Evolutionary conservation across 2,888 invertebrate species (phyloP).

Genomic region (Mesoligia furuncula): DNA sequence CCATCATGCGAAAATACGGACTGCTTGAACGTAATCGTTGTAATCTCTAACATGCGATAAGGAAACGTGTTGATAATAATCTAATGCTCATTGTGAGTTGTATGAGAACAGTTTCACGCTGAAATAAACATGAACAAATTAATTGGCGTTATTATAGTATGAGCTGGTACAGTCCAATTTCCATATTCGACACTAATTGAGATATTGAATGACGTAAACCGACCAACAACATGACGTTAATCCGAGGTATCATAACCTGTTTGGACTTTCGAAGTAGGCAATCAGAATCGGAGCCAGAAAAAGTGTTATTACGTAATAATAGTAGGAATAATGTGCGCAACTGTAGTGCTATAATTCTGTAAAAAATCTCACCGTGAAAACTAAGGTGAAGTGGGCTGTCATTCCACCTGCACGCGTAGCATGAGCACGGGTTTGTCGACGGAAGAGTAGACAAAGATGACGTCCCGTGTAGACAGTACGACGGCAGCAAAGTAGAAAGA

Average conservation of each 20-base stretch:
- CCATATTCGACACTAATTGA: constrained; percentile 8
- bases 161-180: neutral
- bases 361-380: too few species aligned
- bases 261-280: neutral
- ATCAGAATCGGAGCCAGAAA: neutral
- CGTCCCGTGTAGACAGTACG: too few species aligned
- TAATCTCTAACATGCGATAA: neutral
- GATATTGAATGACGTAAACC: constrained; percentile 17
- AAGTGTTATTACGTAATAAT: neutral
- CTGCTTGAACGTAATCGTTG: neutral
- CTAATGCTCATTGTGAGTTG: neutral
- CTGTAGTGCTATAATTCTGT: too few species aligned
- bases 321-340: neutral
- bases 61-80: too few species aligned
- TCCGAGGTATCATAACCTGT: neutral
- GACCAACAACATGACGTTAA: constrained; percentile 5
- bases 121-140: neutral
- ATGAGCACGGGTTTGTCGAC: too few species aligned
- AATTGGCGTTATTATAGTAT: neutral
- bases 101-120: neutral
- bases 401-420: too few species aligned
- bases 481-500: too few species aligned
- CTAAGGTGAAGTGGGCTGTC: too few species aligned
- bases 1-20: neutral
- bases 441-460: too few species aligned